phyloP scores from a whole-genome alignment of 2,797 vertebrate genomes.

The Sternotherus odoratus region DNA sequence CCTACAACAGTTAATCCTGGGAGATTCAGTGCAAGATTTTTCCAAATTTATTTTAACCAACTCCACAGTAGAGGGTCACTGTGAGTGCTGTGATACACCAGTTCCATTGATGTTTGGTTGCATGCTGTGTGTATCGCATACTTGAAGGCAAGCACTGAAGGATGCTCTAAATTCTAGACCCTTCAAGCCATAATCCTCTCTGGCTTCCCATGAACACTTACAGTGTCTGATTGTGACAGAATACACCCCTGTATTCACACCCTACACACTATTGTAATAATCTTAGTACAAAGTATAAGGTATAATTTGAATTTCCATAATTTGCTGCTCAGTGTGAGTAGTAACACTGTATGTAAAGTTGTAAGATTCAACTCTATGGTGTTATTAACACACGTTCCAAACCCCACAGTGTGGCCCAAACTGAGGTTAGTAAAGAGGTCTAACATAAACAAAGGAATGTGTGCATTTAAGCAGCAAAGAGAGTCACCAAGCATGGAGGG shows the following conservation, averaged over 20 bases:
- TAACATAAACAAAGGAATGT: not conserved
- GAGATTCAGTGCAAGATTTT: not conserved
- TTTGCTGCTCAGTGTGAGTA: not conserved
- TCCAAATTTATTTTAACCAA: not conserved
- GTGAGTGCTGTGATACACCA: fast-evolving
- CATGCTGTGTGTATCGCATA: not conserved
- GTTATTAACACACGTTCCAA: not conserved
- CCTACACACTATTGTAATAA: not conserved
- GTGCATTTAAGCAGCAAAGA: not conserved
- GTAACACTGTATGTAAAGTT: not conserved
- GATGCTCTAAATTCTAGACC: not conserved
- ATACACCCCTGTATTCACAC: not conserved
- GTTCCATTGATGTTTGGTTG: not conserved
- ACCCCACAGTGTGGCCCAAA: not conserved
- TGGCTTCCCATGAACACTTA: not conserved
- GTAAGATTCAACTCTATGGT: not conserved
- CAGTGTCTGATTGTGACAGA: not conserved
- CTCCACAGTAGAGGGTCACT: not conserved
- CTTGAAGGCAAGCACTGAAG: not conserved
- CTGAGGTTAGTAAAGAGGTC: not conserved
- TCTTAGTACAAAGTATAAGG: not conserved
- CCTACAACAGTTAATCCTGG: not conserved
- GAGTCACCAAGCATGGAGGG: not conserved
- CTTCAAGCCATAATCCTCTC: not conserved
- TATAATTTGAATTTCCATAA: not conserved